A percentile compares a stretch with the other conserved stretches of the same genome.
These are phyloP conservation scores for Agapornis canus DNA, from an alignment of 2,797 vertebrate genomes.

Conservation along the genomic window DNA sequence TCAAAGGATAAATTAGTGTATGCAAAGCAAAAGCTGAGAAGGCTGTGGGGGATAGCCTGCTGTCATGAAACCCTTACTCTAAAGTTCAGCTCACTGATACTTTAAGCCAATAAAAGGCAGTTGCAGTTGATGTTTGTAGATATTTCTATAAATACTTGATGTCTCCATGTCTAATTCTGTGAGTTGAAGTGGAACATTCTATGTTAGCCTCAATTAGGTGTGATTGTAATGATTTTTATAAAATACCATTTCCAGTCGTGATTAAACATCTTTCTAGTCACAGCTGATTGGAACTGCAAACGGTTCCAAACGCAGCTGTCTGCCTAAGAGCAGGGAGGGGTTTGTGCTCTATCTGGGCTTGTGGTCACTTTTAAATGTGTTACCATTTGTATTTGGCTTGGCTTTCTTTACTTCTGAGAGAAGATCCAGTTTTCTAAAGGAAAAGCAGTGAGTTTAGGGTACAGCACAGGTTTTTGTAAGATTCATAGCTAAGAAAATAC, in stretches of 20 bases:
- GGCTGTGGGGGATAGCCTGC: background rate
- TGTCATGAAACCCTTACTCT: constrained; percentile 61
- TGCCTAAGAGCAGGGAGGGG: background rate
- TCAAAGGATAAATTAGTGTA: background rate
- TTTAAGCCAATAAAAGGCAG: background rate
- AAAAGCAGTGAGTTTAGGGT: background rate
- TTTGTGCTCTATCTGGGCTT: background rate
- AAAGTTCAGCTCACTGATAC: background rate
- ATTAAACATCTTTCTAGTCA: background rate
- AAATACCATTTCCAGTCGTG: background rate
- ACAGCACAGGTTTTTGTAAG: background rate
- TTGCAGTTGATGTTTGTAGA: constrained; percentile 56
- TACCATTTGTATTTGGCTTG: background rate
- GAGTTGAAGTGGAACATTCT: constrained; percentile 59
- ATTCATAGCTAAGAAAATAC: background rate
- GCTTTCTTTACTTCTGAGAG: background rate
- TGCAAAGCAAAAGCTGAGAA: background rate
- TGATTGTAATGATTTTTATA: constrained; percentile 21
- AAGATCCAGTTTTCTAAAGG: background rate
- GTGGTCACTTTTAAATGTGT: background rate
- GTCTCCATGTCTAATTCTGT: constrained; percentile 55
- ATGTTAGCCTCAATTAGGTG: constrained; percentile 44
- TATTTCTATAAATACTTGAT: constrained; percentile 58
- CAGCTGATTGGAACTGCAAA: background rate
- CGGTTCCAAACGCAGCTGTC: background rate